A percentile compares a stretch with the other conserved stretches of the same genome.
These are phyloP conservation scores for Glandiceps talaboti DNA, from an alignment of 53 echinoderm and acorn worm genomes.

Conservation along the genomic window DNA sequence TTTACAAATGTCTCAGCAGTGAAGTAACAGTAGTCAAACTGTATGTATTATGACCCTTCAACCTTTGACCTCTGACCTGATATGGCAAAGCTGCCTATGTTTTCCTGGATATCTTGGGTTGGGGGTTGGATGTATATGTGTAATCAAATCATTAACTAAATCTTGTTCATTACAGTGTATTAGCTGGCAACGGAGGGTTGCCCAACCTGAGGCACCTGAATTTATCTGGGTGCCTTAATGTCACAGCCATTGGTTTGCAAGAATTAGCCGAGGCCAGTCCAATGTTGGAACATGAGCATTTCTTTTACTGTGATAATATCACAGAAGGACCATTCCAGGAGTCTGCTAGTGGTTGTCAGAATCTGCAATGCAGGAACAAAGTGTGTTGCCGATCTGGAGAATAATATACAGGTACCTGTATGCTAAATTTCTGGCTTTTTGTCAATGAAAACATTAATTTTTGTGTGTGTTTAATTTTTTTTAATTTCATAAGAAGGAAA, in stretches of 20 bases:
- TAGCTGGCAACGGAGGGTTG: constrained; percentile 42
- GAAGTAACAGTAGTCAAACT: too few species aligned
- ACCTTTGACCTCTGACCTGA: too few species aligned
- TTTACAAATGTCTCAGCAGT: too few species aligned
- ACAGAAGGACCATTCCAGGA: constrained; percentile 77
- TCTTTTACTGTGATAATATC: constrained; percentile 98
- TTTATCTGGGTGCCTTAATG: constrained; percentile 77
- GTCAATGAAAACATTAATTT: too few species aligned
- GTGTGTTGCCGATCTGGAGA: constrained; percentile 88
- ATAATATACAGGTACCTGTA: constrained; percentile 11
- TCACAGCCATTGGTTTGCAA: constrained; percentile 61
- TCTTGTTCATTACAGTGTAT: constrained; percentile 13
- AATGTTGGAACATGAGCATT: constrained; percentile 64
- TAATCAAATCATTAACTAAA: too few species aligned
- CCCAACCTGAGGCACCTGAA: constrained; percentile 63
- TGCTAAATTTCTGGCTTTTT: too few species aligned
- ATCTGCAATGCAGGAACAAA: constrained; percentile 64
- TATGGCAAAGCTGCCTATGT: too few species aligned
- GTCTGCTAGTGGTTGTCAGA: constrained; percentile 97
- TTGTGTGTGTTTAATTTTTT: too few species aligned
- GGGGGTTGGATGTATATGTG: too few species aligned
- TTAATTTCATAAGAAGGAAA: too few species aligned
- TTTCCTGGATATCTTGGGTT: too few species aligned
- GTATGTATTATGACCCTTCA: too few species aligned
- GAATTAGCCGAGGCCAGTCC: constrained; percentile 48